Evolutionary conservation across 2,113 vertebrate species (phyloP), one percentile per base, ranked within the genome.

Genomic region (Ceratotherium simum): DNA sequence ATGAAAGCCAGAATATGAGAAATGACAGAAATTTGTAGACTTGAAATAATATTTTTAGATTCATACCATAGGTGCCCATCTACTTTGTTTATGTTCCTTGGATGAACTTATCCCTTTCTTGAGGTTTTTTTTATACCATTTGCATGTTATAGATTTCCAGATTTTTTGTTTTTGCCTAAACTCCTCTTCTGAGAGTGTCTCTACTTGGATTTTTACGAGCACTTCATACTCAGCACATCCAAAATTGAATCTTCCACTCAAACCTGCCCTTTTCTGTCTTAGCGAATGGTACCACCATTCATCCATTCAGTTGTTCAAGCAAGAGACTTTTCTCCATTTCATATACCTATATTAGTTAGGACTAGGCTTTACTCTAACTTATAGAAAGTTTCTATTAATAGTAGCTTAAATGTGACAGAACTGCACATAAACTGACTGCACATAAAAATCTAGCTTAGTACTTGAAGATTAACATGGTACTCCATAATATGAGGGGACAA

Each of bases 121-220:
- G 14, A 91, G 54, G 46, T 51, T 85, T 95, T 78, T 56, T 39
- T 39, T 3, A 25, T 75, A 54, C 11, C 20, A 56, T 42, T 80
- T 92, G 9, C 31, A 31, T 31, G 7, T 33, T 94, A 51, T 0
- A 46, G 48, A 84, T 79, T 70, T 33, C 42, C 36, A 73, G 11
- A 67, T 60, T 31, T 80, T 90, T 91, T 93, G 12, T 46, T 94
- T 51, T 90, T 76, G 78, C 46, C 27, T 95, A 46, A 90, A 91
- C 8, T n/a, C 29, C 31, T 60, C 70, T 92, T 51, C 23, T 76
- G 16, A 46, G 16, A 39, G 9, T 42, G 27, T 84, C 33, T 94
- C 31, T 62, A 48, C 25, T 86, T 90, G 36, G 17, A 64, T 64
- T 92, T 89, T 82, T 64, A 42, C 31, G 29, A 70, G 3, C 42